phyloP scores from a whole-genome alignment of 2,113 vertebrate species.

The Nothobranchius kuhntae region DNA sequence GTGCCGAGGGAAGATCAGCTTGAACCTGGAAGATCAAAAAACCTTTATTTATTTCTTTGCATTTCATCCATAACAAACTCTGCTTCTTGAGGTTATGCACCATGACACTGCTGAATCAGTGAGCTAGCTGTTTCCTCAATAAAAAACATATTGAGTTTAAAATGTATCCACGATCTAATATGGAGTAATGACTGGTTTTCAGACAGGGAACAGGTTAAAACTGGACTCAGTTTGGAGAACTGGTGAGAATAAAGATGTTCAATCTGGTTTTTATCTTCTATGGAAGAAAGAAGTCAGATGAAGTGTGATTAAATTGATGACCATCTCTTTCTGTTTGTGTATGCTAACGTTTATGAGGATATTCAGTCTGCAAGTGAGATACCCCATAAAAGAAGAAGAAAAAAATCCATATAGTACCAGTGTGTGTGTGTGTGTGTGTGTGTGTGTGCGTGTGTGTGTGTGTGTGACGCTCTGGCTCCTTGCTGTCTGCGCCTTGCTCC shows the following conservation, averaged over 20 bases:
- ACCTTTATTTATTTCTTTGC: slow-evolving; percentile 13
- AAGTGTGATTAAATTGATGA: slow-evolving; percentile 62
- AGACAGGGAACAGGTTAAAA: slow-evolving; percentile 23
- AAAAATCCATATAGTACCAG: slow-evolving; percentile 63
- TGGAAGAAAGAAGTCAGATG: slow-evolving; percentile 46
- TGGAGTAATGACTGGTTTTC: slow-evolving; percentile 15
- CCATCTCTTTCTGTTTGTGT: slow-evolving; percentile 74
- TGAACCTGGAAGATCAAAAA: background rate
- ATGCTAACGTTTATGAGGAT: slow-evolving; percentile 69
- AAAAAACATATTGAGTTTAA: slow-evolving; percentile 20
- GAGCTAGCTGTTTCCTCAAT: slow-evolving; percentile 6
- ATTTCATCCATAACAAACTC: background rate
- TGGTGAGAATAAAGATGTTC: slow-evolving; percentile 41
- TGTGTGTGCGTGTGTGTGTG: slow-evolving; percentile 54
- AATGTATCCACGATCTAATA: slow-evolving; percentile 3
- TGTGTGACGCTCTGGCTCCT: slow-evolving; percentile 78
- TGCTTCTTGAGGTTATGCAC: slow-evolving; percentile 17
- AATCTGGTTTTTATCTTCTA: slow-evolving; percentile 57
- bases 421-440: slow-evolving; percentile 44
- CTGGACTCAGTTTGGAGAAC: background rate
- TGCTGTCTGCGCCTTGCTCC: slow-evolving; percentile 80
- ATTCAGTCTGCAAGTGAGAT: slow-evolving; percentile 69
- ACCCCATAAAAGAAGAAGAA: slow-evolving; percentile 63
- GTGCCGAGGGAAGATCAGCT: background rate
- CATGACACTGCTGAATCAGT: slow-evolving; percentile 16